Evolutionary conservation across 2,797 vertebrate genomes (phyloP), one percentile per base, ranked within the genome.

Genomic region (Pelochelys cantorii): DNA sequence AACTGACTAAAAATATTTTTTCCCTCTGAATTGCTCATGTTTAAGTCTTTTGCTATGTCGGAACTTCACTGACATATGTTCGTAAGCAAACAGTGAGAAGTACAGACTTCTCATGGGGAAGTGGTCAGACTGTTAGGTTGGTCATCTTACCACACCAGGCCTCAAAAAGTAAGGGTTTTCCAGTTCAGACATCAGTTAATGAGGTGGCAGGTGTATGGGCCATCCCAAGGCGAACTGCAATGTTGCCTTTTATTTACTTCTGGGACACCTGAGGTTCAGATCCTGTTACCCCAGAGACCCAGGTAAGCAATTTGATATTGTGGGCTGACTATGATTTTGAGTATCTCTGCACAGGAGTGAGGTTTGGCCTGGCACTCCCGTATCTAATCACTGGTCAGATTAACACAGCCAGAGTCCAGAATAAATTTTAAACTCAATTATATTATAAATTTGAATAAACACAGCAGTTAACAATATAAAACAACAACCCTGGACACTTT

Each of bases 261-360:
- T n/a, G n/a, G 92, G 54, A 14, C 17, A 75, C 18, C 59, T 95
- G 78, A 31, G 17, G 81, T 89, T 90, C 88, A 82, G 59, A 42
- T 86, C 79, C 77, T 78, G 18, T 14, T 92, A n/a, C 8, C 42
- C 42, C 42, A 48, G 42, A 48, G 42, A 48, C 42, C 42, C 42
- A 48, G 42, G 42, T 48, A 48, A 48, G 42, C 42, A 48, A 48
- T 48, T 48, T 48, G 42, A 48, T 48, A 48, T 8, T 48, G 42
- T 48, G 42, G 42, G 42, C 42, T 42, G 42, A 42, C 42, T 48
- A 48, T 48, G 42, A 48, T 48, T 48, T 48, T 48, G 42, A 48
- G 42, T 48, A 8, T 48, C 42, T 48, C 42, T 48, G 42, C 42
- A 48, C 42, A 48, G 42, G 8, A 48, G 42, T 48, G 42, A 48